Evolutionary conservation across 2,113 vertebrate species (phyloP), one percentile per base, ranked within the genome.

Genomic region (Morone chrysops): DNA sequence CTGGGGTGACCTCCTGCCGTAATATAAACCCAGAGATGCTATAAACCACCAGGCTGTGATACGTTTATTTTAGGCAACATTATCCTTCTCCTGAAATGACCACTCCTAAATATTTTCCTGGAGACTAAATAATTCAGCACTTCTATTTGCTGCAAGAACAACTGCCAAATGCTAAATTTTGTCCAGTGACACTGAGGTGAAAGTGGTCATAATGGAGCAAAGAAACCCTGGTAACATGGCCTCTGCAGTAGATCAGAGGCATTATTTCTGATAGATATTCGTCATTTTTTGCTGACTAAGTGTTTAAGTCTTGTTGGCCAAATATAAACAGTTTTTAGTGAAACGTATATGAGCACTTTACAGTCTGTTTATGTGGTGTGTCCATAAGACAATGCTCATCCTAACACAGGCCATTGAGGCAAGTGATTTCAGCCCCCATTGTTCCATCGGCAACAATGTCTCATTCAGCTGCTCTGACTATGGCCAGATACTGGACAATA

Each of bases 381-480:
- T 50, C 16, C 8, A 22, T 65, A 65, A 77, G 67, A 88, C 88
- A 86, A 87, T 80, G 80, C 78, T 73, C 59, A 53, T 84, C 57
- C 48, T 59, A 78, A 76, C 79, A 66, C n/a, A 31, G 66, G 67
- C 38, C 79, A 81, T 8, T 54, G 48, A 84, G 71, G 62, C 80
- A 60, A 91, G 85, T 85, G 89, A 92, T 86, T 88, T 89, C 88
- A 92, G 67, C 70, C 75, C 45, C 87, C 80, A 83, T 93, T 95
- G 93, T 96, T 91, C 87, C 68, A 74, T 70, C 72, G 61, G 31
- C 81, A 92, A 94, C 94, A 95, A 93, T 91, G 92, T 81, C 75
- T 90, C 89, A 91, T 95, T 95, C 80, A 93, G 81, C 59, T 43
- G 60, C 70, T 41, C 63, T 66, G 80, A 80, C 70, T 77, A 66